Percentiles rank a stretch among this genome's conserved stretches.
These are phyloP conservation scores for Calypte anna DNA, from an alignment of 2,113 vertebrate genomes.

Conservation along the genomic window DNA sequence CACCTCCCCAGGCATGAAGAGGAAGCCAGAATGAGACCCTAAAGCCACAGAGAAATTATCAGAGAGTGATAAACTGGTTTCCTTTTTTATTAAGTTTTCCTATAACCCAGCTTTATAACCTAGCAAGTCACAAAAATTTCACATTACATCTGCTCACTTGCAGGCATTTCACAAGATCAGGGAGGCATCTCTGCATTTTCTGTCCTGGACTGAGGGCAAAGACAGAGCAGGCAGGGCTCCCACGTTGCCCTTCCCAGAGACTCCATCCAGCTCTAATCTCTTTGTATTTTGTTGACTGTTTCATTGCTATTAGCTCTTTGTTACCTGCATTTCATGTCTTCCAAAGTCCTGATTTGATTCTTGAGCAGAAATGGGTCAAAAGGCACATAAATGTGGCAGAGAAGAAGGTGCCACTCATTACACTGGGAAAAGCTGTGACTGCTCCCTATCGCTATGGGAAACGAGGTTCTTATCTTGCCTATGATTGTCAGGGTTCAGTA, in stretches of 20 bases:
- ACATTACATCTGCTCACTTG: background rate
- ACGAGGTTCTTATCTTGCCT: rapidly evolving
- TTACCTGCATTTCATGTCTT: background rate
- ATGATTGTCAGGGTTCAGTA: rapidly evolving
- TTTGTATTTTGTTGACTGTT: background rate
- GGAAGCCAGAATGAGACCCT: slow-evolving; percentile 44
- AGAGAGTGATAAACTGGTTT: slow-evolving; percentile 67
- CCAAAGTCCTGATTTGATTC: background rate
- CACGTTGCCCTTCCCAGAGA: background rate
- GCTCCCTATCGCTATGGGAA: background rate
- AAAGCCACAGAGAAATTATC: slow-evolving; percentile 59
- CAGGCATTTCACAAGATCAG: slow-evolving; percentile 37
- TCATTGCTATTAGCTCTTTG: background rate
- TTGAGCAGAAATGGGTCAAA: background rate
- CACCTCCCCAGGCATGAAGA: slow-evolving; percentile 33
- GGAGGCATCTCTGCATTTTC: background rate
- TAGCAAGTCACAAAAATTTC: slow-evolving; percentile 53
- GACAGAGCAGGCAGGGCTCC: slow-evolving; percentile 17
- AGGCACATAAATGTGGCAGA: background rate
- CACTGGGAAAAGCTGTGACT: background rate
- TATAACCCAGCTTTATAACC: slow-evolving; percentile 65
- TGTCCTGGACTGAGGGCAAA: slow-evolving; percentile 5
- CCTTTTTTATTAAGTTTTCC: slow-evolving; percentile 69
- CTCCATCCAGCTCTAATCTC: background rate
- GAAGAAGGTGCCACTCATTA: background rate